Percentiles rank a stretch among this genome's conserved stretches.
These are phyloP conservation scores for Mechanitis messenoides DNA, from an alignment of 2,888 invertebrate genomes.

Conservation along the genomic window DNA sequence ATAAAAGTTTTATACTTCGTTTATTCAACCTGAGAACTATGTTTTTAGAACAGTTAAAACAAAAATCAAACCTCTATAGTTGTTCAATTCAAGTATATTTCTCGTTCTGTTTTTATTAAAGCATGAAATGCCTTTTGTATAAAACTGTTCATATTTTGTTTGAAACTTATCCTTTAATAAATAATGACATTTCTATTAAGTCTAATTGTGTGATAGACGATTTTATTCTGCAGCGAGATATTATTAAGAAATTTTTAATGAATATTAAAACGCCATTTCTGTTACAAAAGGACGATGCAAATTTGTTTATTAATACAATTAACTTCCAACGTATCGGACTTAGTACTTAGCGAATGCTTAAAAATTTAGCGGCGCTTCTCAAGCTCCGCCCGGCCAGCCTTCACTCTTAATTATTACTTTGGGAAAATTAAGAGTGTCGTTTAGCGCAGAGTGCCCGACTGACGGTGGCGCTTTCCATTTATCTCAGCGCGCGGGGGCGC, in stretches of 20 bases:
- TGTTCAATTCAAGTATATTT: background rate
- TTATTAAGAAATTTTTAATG: slow-evolving; percentile 8
- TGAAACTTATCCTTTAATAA: too few species aligned
- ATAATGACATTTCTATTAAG: too few species aligned
- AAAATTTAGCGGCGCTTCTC: slow-evolving; percentile 66
- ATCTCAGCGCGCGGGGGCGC: slow-evolving; percentile 66
- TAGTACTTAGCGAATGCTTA: slow-evolving; percentile 72
- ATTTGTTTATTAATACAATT: slow-evolving; percentile 67
- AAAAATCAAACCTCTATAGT: background rate
- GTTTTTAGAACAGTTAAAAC: background rate
- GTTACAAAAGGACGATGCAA: slow-evolving; percentile 17
- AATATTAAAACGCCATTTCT: slow-evolving; percentile 18
- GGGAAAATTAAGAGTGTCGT: slow-evolving; percentile 77
- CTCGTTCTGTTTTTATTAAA: background rate
- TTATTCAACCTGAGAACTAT: slow-evolving; percentile 8
- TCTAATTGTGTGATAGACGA: too few species aligned
- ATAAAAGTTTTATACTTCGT: slow-evolving; percentile 12
- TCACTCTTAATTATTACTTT: slow-evolving; percentile 78
- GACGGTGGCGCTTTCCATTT: slow-evolving; percentile 68
- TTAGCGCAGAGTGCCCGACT: slow-evolving; percentile 68
- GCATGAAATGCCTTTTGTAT: background rate
- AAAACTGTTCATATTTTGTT: too few species aligned
- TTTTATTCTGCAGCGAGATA: too few species aligned
- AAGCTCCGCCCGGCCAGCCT: slow-evolving; percentile 63
- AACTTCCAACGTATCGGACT: slow-evolving; percentile 70